Evolutionary conservation across 2,113 vertebrate species (phyloP), one percentile per base, ranked within the genome.

Genomic region (Suricata suricatta): DNA sequence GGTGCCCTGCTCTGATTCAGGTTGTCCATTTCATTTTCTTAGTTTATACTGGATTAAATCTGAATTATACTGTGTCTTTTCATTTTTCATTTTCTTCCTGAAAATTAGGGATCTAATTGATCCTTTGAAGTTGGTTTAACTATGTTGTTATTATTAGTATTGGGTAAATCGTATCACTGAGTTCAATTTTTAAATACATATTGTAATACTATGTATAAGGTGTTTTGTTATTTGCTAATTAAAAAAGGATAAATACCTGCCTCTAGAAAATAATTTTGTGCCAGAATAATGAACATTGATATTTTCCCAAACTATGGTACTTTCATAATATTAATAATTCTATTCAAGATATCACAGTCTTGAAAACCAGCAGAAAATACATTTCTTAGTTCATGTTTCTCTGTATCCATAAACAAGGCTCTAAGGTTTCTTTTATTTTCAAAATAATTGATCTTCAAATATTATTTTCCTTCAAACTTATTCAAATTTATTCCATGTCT

Each of bases 11-110:
- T 88, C n/a, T 95, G 41, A 90, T 35, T 85, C 13, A 80, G 54
- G 44, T 12, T n/a, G 31, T 77, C 47, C 8, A 41, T 77, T 93
- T 94, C 81, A 29, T 93, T 96, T 96, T 88, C 41, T 93, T 85
- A 54, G 9, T 27, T 63, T 85, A 76, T 13, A 57, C 91, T 88
- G 79, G 23, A 84, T 33, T 60, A 13, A 74, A 90, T 52, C 77
- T 95, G 21, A 90, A 63, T 77, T 79, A 23, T 31, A 23, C 10
- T 47, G 19, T 11, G 69, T 64, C 5, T 83, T 90, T 79, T 92
- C 19, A 57, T 74, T 85, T 88, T 90, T 35, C 41, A 66, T 80
- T 72, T 96, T 92, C 25, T 90, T 84, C 60, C 50, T 90, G 63
- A 16, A 93, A 84, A 87, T 84, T 74, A 83, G 57, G 38, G 66